These are phyloP conservation scores for Neodiprion virginianus DNA, from an alignment of 1,140 invertebrate genomes.

Conservation along the genomic window DNA sequence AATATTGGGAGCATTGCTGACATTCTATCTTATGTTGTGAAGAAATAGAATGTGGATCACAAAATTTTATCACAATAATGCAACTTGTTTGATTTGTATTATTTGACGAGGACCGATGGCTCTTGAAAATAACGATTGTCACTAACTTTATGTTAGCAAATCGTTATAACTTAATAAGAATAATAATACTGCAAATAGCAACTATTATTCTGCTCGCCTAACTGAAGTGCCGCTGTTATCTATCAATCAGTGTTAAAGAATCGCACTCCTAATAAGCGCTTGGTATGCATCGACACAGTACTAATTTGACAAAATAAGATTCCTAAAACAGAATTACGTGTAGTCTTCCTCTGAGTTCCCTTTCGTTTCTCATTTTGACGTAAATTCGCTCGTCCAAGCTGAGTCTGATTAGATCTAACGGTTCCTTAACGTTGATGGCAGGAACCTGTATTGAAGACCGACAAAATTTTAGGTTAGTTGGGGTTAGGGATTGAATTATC, in stretches of 20 bases:
- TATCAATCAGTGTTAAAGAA: too few relatives aligned
- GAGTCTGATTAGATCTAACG: slow-evolving; percentile 92
- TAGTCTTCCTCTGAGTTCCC: slow-evolving; percentile 91
- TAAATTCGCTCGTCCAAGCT: slow-evolving; percentile 98
- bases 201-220: too few relatives aligned
- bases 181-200: slow-evolving; percentile 37
- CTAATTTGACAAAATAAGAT: too few relatives aligned
- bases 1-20: not conserved
- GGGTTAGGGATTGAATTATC: slow-evolving; percentile 20
- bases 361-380: slow-evolving; percentile 98
- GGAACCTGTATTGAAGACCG: slow-evolving; percentile 66
- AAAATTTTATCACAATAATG: not conserved
- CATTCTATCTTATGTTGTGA: not conserved
- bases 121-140: not conserved
- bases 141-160: too few relatives aligned
- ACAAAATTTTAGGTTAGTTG: slow-evolving; percentile 23
- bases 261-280: too few relatives aligned
- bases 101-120: too few relatives aligned
- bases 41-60: slow-evolving; percentile 10
- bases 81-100: too few relatives aligned
- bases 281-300: too few relatives aligned
- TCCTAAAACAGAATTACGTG: slow-evolving; percentile 72
- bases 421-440: slow-evolving; percentile 93
- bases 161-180: not conserved
- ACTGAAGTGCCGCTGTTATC: too few relatives aligned